These are phyloP conservation scores for rat (Rattus norvegicus) DNA, from an alignment of 2,113 vertebrate species.

Conservation along the genomic window GRCr8 NC_086034.1:37436001-37436500, in stretches of 20 bases:
- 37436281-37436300: conserved; percentile 6
- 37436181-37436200: not conserved
- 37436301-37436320: not conserved
- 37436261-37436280: conserved; percentile 52
- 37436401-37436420: conserved; percentile 61
- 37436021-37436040: conserved; percentile 33
- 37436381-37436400: conserved; percentile 54
- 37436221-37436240: not conserved
- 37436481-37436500: not conserved
- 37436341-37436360: conserved; percentile 36
- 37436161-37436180: too few species aligned
- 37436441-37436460: conserved; percentile 59
- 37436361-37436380: conserved; percentile 21
- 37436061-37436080: not conserved
- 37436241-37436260: not conserved
- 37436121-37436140: too few species aligned
- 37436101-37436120: too few species aligned
- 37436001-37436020: not conserved
- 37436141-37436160: not conserved
- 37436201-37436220: not conserved
- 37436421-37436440: conserved; percentile 66
- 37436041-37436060: not conserved
- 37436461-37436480: not conserved
- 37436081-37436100: not conserved
- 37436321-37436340: not conserved